Evolutionary conservation across 2,797 vertebrate genomes (phyloP), one percentile per base, ranked within the genome.

Genomic region (Lepus townsendii): DNA sequence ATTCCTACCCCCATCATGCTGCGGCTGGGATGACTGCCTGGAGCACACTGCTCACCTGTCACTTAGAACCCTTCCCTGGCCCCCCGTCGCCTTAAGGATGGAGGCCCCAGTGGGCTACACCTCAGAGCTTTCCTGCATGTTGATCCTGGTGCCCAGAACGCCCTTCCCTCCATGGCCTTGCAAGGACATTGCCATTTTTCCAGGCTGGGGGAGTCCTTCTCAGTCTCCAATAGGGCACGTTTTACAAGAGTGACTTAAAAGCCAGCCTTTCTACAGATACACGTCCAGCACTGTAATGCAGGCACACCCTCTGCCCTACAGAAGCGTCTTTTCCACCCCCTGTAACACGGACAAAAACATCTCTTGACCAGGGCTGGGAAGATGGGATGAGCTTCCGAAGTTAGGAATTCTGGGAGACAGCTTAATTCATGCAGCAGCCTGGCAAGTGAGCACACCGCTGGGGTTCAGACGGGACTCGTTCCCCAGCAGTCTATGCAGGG

Each of bases 331-430:
- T 84, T 69, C 90, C 26, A 57, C 62, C 65, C 27, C 12, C 93
- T 79, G 30, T 65, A 62, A 90, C n/a, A 85, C 57, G 30, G 42
- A 95, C 60, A 83, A 32, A 78, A 88, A 80, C 50, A 20, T 77
- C 32, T 71, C 72, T 92, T 47, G 52, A 52, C 42, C 12, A 9
- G 87, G 75, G 27, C 4, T 83, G 93, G 90, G 76, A 76, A 52
- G 35, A 88, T 4, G 17, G 32, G 82, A 32, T 57, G 47, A 69
- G 76, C 14, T 65, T 75, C 20, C 65, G 26, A 82, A 42, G 50
- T 47, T 79, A 47, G 62, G 84, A 60, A 47, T 83, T 91, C 54
- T 32, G 14, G 24, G 63, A 30, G 52, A 88, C 8, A 30, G 10
- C 68, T 60, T 85, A 38, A 77, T 79, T 90, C 35, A 54, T 20